Percentiles rank a stretch among this genome's conserved stretches.
phyloP scores from a whole-genome alignment of 2,113 vertebrate species.

The Turdus rufiventris region DNA sequence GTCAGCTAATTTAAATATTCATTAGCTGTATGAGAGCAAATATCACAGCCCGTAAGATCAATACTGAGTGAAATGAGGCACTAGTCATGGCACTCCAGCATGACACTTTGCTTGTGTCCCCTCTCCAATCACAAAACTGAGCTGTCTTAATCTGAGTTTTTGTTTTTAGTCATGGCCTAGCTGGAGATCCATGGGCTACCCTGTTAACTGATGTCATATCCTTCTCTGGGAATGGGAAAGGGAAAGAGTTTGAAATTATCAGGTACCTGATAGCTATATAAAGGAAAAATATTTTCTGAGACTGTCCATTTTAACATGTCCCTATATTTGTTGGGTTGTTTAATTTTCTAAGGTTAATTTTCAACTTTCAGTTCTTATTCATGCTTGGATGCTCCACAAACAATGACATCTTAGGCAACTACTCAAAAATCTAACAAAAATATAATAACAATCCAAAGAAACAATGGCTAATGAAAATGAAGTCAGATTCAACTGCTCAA shows the following conservation, averaged over 20 bases:
- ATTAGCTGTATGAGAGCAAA: background rate
- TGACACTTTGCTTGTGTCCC: background rate
- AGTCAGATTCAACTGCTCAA: background rate
- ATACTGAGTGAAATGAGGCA: background rate
- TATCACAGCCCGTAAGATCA: background rate
- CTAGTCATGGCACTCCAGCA: background rate
- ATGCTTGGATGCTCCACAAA: background rate
- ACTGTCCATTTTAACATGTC: background rate
- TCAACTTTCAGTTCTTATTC: background rate
- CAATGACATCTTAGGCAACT: background rate
- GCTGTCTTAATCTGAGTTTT: background rate
- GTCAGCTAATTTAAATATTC: background rate
- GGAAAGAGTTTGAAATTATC: background rate
- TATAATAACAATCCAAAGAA: background rate
- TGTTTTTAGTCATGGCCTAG: background rate
- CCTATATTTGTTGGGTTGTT: background rate
- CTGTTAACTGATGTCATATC: background rate
- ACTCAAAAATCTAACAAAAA: background rate
- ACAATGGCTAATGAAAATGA: background rate
- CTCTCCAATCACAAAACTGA: background rate
- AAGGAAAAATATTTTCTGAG: background rate
- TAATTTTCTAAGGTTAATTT: background rate
- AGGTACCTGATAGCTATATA: background rate
- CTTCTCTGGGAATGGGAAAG: background rate
- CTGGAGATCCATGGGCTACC: background rate